phyloP scores from a whole-genome alignment of 2,113 vertebrate species.

The Balaenoptera acutorostrata region DNA sequence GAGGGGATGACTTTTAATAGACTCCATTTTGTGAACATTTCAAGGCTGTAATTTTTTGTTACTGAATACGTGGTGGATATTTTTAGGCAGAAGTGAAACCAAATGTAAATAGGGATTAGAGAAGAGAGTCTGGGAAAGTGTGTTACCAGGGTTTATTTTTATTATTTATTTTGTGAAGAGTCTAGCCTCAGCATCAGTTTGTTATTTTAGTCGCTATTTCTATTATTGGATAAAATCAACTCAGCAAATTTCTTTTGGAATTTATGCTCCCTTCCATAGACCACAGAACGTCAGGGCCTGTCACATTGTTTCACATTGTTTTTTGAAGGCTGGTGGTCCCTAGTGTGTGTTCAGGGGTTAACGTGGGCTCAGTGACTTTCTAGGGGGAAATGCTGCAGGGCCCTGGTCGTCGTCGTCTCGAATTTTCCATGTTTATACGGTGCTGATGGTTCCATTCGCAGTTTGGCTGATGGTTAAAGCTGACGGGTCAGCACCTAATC shows the following conservation, averaged over 20 bases:
- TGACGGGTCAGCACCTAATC: not conserved
- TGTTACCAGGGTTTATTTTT: not conserved
- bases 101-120: constrained; percentile 46
- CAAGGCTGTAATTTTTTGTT: not conserved
- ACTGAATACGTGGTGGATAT: not conserved
- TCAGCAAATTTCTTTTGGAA: constrained; percentile 23
- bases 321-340: not conserved
- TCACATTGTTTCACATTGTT: not conserved
- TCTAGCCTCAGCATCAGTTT: not conserved
- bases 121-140: constrained; percentile 47
- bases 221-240: constrained; percentile 29
- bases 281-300: not conserved
- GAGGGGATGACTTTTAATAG: not conserved
- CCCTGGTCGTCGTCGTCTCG: fast-evolving
- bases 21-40: not conserved
- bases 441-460: not conserved
- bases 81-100: constrained; percentile 53
- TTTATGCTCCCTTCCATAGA: not conserved
- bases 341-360: not conserved
- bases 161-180: not conserved
- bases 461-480: not conserved
- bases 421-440: fast-evolving
- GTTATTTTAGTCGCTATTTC: constrained; percentile 34
- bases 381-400: not conserved
- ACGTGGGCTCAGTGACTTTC: not conserved